phyloP scores from a whole-genome alignment of 2,888 invertebrate genomes.

The Brachylomia viminalis region DNA sequence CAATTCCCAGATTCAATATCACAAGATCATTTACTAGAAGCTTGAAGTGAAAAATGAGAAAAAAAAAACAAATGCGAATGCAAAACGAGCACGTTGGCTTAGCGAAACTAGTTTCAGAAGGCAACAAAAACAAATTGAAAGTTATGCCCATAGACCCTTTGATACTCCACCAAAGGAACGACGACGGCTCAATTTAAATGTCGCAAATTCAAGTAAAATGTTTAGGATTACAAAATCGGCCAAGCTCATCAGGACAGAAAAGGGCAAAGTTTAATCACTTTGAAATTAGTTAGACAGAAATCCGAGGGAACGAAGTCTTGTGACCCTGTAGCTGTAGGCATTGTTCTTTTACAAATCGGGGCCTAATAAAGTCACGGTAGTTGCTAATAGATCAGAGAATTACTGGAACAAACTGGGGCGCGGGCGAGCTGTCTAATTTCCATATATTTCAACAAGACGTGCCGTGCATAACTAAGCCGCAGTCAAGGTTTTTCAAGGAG shows the following conservation, averaged over 20 bases:
- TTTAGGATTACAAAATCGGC: slow-evolving; percentile 61
- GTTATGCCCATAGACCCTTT: slow-evolving; percentile 21
- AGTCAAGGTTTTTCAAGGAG: slow-evolving; percentile 58
- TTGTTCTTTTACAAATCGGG: slow-evolving; percentile 64
- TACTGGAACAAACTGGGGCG: slow-evolving; percentile 73
- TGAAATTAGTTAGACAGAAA: slow-evolving; percentile 50
- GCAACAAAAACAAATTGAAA: slow-evolving; percentile 43
- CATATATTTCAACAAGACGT: slow-evolving; percentile 77
- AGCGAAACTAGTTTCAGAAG: slow-evolving; percentile 38
- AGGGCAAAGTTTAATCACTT: slow-evolving; percentile 68
- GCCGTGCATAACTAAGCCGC: slow-evolving; percentile 66
- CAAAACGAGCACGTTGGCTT: slow-evolving; percentile 28
- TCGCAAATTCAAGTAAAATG: slow-evolving; percentile 53
- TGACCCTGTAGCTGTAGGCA: slow-evolving; percentile 41
- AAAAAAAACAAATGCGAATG: slow-evolving; percentile 26
- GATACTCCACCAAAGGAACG: slow-evolving; percentile 40
- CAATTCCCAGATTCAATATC: slow-evolving; percentile 17
- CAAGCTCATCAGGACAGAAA: slow-evolving; percentile 61
- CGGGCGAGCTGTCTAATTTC: slow-evolving; percentile 77
- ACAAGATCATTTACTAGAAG: not conserved
- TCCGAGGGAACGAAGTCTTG: slow-evolving; percentile 33
- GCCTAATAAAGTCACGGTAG: slow-evolving; percentile 66
- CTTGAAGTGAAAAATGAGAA: no score
- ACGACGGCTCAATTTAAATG: slow-evolving; percentile 52
- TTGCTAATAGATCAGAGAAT: slow-evolving; percentile 81